Conservation (phyloP, 2,888 invertebrate species). For the Protula sp. region DNA sequence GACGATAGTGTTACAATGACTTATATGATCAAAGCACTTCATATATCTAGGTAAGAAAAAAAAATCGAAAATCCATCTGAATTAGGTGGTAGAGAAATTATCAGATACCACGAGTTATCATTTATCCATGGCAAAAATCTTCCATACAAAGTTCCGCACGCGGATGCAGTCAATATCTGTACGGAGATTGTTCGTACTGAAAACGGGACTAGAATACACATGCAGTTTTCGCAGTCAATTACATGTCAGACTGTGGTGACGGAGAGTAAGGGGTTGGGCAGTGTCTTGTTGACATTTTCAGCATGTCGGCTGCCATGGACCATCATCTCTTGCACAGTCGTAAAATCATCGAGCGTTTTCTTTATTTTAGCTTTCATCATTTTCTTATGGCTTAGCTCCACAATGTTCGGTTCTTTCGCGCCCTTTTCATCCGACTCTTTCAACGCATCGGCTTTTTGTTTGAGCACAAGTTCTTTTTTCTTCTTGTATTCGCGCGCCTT, state of each 20-base stretch:
- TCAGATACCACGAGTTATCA: no score
- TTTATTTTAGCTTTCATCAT: constrained; percentile 60
- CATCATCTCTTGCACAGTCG: constrained; percentile 61
- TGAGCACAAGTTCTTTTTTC: constrained; percentile 25
- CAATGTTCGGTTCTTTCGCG: constrained; percentile 48
- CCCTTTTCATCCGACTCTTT: constrained; percentile 31
- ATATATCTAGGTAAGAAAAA: no score
- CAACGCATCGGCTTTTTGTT: constrained; percentile 37
- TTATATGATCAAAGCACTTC: no score
- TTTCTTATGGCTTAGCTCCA: constrained; percentile 58
- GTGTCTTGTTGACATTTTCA: constrained; percentile 4
- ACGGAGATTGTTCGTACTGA: no score
- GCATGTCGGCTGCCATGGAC: constrained; percentile 58
- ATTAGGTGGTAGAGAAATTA: no score
- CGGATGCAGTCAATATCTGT: no score
- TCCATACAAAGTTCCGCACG: no score
- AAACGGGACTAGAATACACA: no score
- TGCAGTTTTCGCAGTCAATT: no score
- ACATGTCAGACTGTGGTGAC: constrained; percentile 55
- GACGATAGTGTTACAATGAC: no score
- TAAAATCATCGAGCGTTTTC: constrained; percentile 58
- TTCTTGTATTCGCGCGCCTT: constrained; percentile 62
- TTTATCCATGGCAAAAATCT: no score
- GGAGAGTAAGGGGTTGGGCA: constrained; percentile 47
- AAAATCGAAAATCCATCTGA: no score